Conservation (phyloP, 2,888 invertebrate genomes). For the Nephrotoma flavescens region DNA sequence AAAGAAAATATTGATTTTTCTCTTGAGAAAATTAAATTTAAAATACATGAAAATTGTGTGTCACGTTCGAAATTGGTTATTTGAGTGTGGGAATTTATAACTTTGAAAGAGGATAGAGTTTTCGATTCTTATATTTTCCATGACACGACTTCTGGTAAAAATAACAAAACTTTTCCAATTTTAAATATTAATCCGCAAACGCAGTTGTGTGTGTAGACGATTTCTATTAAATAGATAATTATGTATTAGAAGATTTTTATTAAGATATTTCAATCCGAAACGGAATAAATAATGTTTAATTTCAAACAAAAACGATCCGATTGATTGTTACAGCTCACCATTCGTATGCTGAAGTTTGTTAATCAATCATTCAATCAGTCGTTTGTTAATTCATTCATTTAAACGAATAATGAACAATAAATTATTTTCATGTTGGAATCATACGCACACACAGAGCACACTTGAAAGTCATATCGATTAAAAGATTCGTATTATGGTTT, state of each 20-base stretch:
- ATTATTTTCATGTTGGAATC: neutral
- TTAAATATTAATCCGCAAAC: neutral
- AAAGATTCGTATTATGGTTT: neutral
- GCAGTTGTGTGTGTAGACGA: neutral
- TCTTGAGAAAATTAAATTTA: neutral
- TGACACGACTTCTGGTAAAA: neutral
- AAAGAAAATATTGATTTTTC: neutral
- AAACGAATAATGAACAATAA: neutral
- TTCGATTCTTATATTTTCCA: neutral
- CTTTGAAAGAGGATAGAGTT: neutral
- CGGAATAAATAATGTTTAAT: neutral
- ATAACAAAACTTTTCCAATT: neutral
- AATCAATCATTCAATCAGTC: neutral
- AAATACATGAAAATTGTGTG: neutral
- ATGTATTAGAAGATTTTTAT: too few relatives aligned
- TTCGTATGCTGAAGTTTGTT: neutral
- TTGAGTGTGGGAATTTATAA: neutral
- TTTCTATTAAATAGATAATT: neutral
- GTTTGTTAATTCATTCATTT: neutral
- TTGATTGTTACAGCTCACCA: neutral
- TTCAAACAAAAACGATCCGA: neutral
- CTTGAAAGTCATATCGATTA: neutral
- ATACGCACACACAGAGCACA: neutral
- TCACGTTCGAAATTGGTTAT: neutral
- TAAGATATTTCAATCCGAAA: neutral